phyloP scores from a whole-genome alignment of 2,797 vertebrate species.

The Luscinia luscinia region DNA sequence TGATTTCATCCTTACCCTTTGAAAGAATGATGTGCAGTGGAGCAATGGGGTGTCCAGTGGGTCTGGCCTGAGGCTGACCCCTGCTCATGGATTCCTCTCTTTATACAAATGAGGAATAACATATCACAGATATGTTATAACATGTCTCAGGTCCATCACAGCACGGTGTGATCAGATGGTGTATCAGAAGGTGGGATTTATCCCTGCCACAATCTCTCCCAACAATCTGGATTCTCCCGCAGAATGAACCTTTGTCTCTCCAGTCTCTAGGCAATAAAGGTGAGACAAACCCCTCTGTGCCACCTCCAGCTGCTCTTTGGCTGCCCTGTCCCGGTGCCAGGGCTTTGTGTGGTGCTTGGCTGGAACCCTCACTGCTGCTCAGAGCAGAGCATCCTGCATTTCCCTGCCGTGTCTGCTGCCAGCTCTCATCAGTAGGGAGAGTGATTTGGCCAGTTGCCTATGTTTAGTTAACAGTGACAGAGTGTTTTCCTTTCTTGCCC shows the following conservation, averaged over 20 bases:
- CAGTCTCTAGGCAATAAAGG: background rate
- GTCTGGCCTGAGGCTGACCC: background rate
- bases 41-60: background rate
- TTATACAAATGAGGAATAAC: background rate
- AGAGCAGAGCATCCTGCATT: accelerated
- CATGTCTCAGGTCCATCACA: background rate
- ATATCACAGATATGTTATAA: too few species aligned
- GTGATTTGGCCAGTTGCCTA: background rate
- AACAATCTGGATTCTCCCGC: accelerated
- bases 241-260: background rate
- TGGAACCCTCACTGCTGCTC: background rate
- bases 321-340: background rate
- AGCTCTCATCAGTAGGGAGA: background rate
- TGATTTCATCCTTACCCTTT: background rate
- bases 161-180: background rate
- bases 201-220: background rate
- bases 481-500: conserved; percentile 1
- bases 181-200: background rate
- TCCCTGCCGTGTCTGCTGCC: background rate
- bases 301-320: accelerated
- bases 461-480: background rate
- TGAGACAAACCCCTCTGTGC: accelerated
- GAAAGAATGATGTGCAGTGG: background rate
- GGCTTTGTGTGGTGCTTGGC: background rate
- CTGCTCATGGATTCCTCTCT: background rate